Conservation (phyloP, 2,888 invertebrate species). For the Sphaeridia pumilis region DNA sequence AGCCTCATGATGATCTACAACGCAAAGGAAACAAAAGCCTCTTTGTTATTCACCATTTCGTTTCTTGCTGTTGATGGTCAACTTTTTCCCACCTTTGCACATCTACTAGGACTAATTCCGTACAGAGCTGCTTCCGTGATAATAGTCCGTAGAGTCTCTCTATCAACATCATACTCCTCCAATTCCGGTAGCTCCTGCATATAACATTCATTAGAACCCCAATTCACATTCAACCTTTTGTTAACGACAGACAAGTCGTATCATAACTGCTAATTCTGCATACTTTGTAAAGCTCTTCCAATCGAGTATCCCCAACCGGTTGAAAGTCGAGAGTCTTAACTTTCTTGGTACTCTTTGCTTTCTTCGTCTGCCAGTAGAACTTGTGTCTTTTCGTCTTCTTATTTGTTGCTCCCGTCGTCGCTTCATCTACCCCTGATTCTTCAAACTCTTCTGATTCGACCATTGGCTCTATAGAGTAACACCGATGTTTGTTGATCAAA, state of each 20-base stretch:
- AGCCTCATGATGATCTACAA: conserved; percentile 24
- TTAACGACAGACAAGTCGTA: too few species aligned
- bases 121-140: conserved; percentile 3
- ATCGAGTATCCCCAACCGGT: not conserved
- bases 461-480: too few species aligned
- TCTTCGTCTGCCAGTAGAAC: conserved; percentile 6
- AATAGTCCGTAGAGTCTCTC: not conserved
- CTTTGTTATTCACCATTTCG: too few species aligned
- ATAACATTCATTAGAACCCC: too few species aligned
- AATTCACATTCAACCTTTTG: too few species aligned
- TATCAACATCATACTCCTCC: conserved; percentile 5
- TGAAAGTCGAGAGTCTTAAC: conserved; percentile 3
- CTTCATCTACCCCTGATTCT: too few species aligned
- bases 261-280: not conserved
- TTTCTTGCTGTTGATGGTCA: not conserved
- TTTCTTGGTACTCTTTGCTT: not conserved
- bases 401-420: too few species aligned
- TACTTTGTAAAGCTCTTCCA: conserved; percentile 1
- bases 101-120: conserved; percentile 11
- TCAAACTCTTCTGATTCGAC: too few species aligned
- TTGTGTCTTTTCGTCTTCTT: not conserved
- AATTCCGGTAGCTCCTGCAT: conserved; percentile 2
- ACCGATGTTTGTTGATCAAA: too few species aligned
- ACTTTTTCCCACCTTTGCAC: conserved; percentile 2
- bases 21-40: not conserved